Evolutionary conservation across 2,888 invertebrate genomes (phyloP).

Genomic region (Chymomyza fuscimana): DNA sequence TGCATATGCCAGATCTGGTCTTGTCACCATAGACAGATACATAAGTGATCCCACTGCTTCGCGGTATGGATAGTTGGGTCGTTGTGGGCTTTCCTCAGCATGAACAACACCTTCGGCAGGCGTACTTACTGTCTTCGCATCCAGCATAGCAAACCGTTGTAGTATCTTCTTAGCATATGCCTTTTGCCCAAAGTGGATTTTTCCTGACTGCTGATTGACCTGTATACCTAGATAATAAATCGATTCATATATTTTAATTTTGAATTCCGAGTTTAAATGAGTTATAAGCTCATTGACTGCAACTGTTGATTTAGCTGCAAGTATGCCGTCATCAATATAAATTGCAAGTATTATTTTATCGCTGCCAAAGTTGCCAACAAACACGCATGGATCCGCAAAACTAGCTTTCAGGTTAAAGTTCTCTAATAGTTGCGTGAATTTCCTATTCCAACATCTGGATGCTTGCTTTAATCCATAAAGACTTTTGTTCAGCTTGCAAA

Average conservation of each 20-base stretch:
- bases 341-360: slow-evolving; percentile 35
- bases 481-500: too few relatives aligned
- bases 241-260: too few relatives aligned
- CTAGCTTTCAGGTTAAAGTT: too few relatives aligned
- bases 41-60: slow-evolving; percentile 36
- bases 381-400: slow-evolving; percentile 67
- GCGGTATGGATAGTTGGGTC: slow-evolving; percentile 22
- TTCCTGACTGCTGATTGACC: slow-evolving; percentile 13
- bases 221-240: slow-evolving; percentile 45
- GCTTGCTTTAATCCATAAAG: too few relatives aligned
- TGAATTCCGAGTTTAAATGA: too few relatives aligned
- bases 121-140: slow-evolving; percentile 28
- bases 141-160: slow-evolving; percentile 23
- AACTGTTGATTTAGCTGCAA: too few relatives aligned
- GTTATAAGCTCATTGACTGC: too few relatives aligned
- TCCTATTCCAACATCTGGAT: too few relatives aligned
- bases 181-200: slow-evolving; percentile 1
- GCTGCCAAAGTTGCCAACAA: slow-evolving; percentile 26
- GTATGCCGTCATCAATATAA: too few relatives aligned
- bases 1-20: slow-evolving; percentile 25
- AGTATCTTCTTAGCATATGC: slow-evolving; percentile 26
- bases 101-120: slow-evolving; percentile 21
- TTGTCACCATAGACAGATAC: slow-evolving; percentile 25
- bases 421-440: too few relatives aligned
- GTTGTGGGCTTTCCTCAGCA: slow-evolving; percentile 3